A percentile compares a stretch with the other conserved stretches of the same genome.
Evolutionary conservation across 2,888 invertebrate species (phyloP).

Genomic region (Eustalomyia histrio): DNA sequence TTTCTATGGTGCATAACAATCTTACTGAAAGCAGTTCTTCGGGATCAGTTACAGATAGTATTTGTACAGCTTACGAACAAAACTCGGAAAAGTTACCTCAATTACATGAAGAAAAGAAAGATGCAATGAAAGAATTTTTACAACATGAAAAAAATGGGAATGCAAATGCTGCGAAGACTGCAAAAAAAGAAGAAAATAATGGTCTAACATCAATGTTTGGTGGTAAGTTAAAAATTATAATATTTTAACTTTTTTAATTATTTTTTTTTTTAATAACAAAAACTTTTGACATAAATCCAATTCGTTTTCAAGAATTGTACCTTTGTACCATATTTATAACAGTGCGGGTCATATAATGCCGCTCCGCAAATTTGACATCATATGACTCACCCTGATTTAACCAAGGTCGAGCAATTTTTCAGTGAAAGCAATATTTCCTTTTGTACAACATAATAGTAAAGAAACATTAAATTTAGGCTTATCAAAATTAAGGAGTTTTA

Average conservation of each 20-base stretch:
- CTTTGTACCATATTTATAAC: no score
- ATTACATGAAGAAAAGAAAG: constrained; percentile 4
- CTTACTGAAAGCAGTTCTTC: constrained; percentile 84
- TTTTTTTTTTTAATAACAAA: no score
- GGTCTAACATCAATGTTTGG: constrained; percentile 79
- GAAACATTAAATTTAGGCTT: no score
- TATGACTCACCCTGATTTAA: no score
- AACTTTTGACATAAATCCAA: no score
- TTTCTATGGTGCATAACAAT: constrained; percentile 72
- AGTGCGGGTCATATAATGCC: no score
- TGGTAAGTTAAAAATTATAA: constrained; percentile 75
- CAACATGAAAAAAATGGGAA: constrained; percentile 40
- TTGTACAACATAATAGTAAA: no score
- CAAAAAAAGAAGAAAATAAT: constrained; percentile 71
- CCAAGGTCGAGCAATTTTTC: no score
- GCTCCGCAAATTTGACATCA: no score
- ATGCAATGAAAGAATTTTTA: constrained; percentile 31
- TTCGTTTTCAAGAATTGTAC: no score
- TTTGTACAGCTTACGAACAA: constrained; percentile 83
- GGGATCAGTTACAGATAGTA: constrained; percentile 83
- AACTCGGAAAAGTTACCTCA: constrained; percentile 58
- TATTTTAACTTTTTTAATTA: background rate
- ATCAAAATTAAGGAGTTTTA: no score
- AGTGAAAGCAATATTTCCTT: no score
- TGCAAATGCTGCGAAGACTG: background rate